Evolutionary conservation across 1,140 invertebrate genomes (phyloP), one percentile per base, ranked within the genome.

Genomic region (Pristionchus pacificus): DNA sequence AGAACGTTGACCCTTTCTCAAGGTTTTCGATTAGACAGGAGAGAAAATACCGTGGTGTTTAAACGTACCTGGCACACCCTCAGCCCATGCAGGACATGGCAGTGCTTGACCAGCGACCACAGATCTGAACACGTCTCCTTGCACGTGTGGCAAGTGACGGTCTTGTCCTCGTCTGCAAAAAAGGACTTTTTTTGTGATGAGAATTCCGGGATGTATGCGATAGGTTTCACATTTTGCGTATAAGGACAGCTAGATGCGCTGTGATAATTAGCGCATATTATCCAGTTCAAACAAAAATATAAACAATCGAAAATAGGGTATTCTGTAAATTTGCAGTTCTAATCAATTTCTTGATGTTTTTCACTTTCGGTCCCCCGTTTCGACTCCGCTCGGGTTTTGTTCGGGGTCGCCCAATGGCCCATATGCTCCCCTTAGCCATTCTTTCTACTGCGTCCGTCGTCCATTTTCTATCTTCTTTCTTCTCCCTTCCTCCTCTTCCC

Each of bases 51-150:
- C 29, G 13, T 49, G 31, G 32, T 49, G 60, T 60, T 60, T 33
- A 32, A 32, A 58, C 29, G 29, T 33, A 72, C 71, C 49, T 73
- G 71, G 31, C 62, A 65, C n/a, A 83, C 69, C 58, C 80, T 62
- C 14, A 83, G 71, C 2, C 80, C 81, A 71, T 83, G 81, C 1
- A 76, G 73, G 13, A 63, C 60, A 65, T 76, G 79, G 32, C 81
- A 77, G 67, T 83, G 81, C 32, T 83, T 77, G n/a, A 83, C 63
- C 19, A 83, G 71, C 1, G 68, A 71, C 81, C 82, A 84, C 13
- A 83, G 71, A 69, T 83, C 77, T 10, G 70, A 29, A 59, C 77
- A 84, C 64, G 74, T 70, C 33, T 75, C 70, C 68, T 83, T 82
- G 71, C 81, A 83, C 24, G 77, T 68, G 59, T 80, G 76, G 66